Conservation (phyloP, 2,797 vertebrate genomes). For the Enteromius unitaeniatus region DNA sequence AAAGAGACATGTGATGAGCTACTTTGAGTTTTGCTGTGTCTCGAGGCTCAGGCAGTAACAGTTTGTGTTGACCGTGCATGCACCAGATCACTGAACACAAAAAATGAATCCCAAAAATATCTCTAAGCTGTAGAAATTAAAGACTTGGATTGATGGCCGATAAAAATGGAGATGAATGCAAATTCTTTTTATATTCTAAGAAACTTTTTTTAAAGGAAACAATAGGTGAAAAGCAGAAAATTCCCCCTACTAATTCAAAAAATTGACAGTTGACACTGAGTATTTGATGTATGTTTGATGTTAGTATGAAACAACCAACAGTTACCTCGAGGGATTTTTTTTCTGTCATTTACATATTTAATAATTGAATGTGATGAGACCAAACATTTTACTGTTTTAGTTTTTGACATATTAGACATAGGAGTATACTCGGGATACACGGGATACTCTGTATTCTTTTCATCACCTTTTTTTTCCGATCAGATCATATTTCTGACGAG, state of each 20-base stretch:
- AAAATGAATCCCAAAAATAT: not conserved
- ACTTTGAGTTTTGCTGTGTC: conserved; percentile 31
- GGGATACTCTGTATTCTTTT: not conserved
- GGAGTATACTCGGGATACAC: no score
- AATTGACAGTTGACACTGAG: not conserved
- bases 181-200: not conserved
- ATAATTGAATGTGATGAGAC: not conserved
- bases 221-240: no score
- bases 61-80: not conserved
- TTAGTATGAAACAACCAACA: not conserved
- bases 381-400: not conserved
- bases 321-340: not conserved
- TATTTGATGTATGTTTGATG: not conserved
- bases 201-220: not conserved
- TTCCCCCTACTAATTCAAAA: not conserved
- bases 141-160: not conserved
- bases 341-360: not conserved
- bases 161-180: not conserved
- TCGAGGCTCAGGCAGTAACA: not conserved
- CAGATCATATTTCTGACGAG: conserved; percentile 21
- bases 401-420: not conserved
- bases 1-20: conserved; percentile 50
- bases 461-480: not conserved
- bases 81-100: not conserved
- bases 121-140: not conserved